Conservation (phyloP, 2,888 invertebrate genomes). For the Meganola albula region DNA sequence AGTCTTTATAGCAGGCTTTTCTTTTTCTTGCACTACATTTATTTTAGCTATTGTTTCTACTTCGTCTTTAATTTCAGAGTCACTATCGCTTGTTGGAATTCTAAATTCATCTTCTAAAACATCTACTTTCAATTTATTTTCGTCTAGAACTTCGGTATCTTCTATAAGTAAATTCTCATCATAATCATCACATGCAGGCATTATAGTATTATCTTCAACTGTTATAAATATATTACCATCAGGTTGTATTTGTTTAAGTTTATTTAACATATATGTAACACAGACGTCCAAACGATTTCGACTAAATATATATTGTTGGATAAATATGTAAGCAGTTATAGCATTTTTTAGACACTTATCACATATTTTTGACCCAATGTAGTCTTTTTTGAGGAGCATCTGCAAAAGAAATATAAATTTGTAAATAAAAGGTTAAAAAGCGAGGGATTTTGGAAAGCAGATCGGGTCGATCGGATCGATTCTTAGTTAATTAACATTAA, state of each 20-base stretch:
- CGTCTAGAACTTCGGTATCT: constrained; percentile 35
- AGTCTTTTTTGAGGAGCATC: constrained; percentile 46
- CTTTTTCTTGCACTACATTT: constrained; percentile 17
- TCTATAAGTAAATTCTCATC: constrained; percentile 34
- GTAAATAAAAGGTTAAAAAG: constrained; percentile 9
- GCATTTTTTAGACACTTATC: constrained; percentile 56
- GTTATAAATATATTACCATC: constrained; percentile 52
- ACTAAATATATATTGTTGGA: constrained; percentile 43
- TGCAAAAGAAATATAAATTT: constrained; percentile 51
- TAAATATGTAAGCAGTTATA: constrained; percentile 54
- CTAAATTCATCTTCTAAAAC: constrained; percentile 67
- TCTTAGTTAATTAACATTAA: too few species aligned
- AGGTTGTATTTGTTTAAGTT: constrained; percentile 32
- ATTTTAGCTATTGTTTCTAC: neutral
- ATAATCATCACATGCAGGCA: constrained; percentile 36
- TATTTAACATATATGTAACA: constrained; percentile 46
- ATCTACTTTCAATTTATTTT: constrained; percentile 45
- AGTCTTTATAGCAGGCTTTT: constrained; percentile 37
- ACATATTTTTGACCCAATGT: constrained; percentile 61
- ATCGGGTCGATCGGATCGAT: too few species aligned
- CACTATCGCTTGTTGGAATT: constrained; percentile 44
- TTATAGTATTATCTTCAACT: constrained; percentile 46
- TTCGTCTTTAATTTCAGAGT: constrained; percentile 22
- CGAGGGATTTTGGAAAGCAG: neutral
- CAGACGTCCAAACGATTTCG: constrained; percentile 51